Base-by-base conservation (phyloP, 2,113 vertebrate species). In the Oceanodroma tethys region DNA sequence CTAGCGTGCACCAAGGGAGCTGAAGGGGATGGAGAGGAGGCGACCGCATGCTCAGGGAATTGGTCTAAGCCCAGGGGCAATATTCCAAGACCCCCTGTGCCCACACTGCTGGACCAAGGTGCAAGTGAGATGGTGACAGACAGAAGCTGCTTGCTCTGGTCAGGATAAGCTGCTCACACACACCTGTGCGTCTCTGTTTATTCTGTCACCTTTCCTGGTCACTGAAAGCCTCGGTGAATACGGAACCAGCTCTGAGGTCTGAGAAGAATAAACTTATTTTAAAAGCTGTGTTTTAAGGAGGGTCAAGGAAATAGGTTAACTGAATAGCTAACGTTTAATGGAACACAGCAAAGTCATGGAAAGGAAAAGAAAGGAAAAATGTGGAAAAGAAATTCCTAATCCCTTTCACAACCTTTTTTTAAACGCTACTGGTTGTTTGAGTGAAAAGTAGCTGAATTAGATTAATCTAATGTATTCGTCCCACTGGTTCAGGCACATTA, bases 381-480 rank as follows among this genome's bases (percentile, higher is more conserved):
- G 34, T 72, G 48, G 70, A 72, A 80, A 95, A 95, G 56, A 82
- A 75, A 84, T 65, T 95, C 72, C 87, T 62, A 92, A 93, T 84
- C 73, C 43, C 38, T 91, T 94, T 71, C 58, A 84, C 53, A 79
- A 83, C 10, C 21, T 60, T 82, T 72, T 81, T 85, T 10, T 65
- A 84, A 88, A 89, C 0, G 45, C 84, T 96, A 76, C 96, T 92
- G 86, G 59, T 86, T 80, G 45, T 12, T 90, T 68, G 73, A 97
- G 22, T 58, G 93, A 91, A 88, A 95, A 94, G 81, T 97, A 82
- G 55, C 43, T 79, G 83, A 96, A 95, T 97, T 94, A 95, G 68
- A 95, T 79, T 95, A 95, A 91, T 79, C 65, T 89, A 80, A 95
- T 87, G 14, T 56, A 87, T 94, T 91, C 81, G 91, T 85, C 73